These are phyloP conservation scores for Pectinophora gossypiella DNA, from an alignment of 1,140 invertebrate genomes.

Conservation along the genomic window DNA sequence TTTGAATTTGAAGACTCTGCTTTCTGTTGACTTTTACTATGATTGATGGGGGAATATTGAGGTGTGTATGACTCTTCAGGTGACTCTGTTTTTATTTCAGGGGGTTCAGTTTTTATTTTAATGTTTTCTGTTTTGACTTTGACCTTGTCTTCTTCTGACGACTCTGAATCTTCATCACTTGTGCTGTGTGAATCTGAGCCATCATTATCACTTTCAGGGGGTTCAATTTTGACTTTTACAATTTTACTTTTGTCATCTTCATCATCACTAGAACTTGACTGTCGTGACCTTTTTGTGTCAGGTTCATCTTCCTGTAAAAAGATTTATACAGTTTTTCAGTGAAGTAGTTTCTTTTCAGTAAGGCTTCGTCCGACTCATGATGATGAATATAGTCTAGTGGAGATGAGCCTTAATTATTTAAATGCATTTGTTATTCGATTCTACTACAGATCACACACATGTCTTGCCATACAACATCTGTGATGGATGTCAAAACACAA, in stretches of 20 bases:
- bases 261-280: conserved; percentile 32
- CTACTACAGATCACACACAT: no score
- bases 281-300: conserved; percentile 43
- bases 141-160: conserved; percentile 19
- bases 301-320: conserved; percentile 47
- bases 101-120: conserved; percentile 41
- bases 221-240: conserved; percentile 37
- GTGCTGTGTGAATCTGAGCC: conserved; percentile 7
- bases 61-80: conserved; percentile 10
- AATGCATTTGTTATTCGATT: no score
- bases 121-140: conserved; percentile 29
- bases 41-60: conserved; percentile 32
- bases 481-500: no score
- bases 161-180: conserved; percentile 8
- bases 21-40: conserved; percentile 33
- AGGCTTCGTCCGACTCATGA: no score
- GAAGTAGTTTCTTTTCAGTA: no score
- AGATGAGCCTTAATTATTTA: no score
- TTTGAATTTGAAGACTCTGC: conserved; percentile 36
- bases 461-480: no score
- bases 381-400: no score
- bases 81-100: conserved; percentile 42
- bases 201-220: neutral
- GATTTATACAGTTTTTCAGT: no score
- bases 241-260: conserved; percentile 38